Evolutionary conservation across 2,113 vertebrate genomes (phyloP), one percentile per base, ranked within the genome.

Genomic region (Podocnemis expansa): DNA sequence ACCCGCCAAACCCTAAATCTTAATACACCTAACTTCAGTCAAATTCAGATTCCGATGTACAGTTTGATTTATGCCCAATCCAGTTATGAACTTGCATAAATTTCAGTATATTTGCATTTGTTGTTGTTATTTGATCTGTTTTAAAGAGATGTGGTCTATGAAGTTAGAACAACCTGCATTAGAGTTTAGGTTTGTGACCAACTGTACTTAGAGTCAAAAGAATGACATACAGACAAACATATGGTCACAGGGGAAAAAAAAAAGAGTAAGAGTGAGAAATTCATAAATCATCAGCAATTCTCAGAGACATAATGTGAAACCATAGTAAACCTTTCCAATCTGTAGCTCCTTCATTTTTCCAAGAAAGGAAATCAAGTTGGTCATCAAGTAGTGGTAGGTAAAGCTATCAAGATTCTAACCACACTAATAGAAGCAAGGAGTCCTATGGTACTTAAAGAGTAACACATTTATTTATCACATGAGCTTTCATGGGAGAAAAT

Each of bases 321-420:
- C 60, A 38, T 22, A 80, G 17, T 89, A 34, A 84, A 91, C 54
- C 73, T 56, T 73, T 16, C 75, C 83, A 81, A 85, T 83, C 47
- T 86, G 0, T 8, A 3, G 55, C 1, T 7, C 0, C 5, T 89
- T 55, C 51, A 5, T 79, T 78, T 63, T 24, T 58, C 0, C 3
- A 84, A 25, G 5, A 78, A 0, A 89, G 21, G 51, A 89, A 92
- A 49, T 0, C 43, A 80, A 67, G 3, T 27, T 29, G 67, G 3
- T 67, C 95, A 94, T 89, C 45, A 79, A 34, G 82, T 82, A 88
- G 49, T 25, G 78, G 49, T 21, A 84, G 87, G 87, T 31, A 52
- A 95, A 92, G 6, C 4, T 19, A 52, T 85, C 8, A 78, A 54
- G 87, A 7, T 92, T 90, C 47, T 85, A 89, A 24, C 19, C 5